Base-by-base conservation (phyloP, 30 jellyfish, hydroid and myxozoan genomes). In the Hydractinia echinata region DNA sequence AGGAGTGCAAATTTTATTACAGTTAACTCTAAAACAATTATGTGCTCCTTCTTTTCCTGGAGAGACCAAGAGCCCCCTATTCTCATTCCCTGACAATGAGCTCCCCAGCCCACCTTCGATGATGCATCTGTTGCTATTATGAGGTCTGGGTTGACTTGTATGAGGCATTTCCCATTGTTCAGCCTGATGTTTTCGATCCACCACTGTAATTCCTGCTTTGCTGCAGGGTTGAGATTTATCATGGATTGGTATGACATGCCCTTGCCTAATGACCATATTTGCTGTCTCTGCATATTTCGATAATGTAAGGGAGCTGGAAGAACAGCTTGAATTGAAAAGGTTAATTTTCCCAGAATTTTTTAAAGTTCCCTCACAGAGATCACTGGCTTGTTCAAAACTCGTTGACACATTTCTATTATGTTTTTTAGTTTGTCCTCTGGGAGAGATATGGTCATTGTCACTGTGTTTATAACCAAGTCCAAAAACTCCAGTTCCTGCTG, bases 381-480 rank as follows among this genome's bases (percentile, higher is more conserved):
- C 10, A 56, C n/a, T 56, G 68, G n/a, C 68, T 56, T 56, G 68
- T n/a, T 56, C 68, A 56, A 56, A 56, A 56, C n/a, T 56, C n/a
- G 68, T 56, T 56, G 68, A n/a, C 68, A 56, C 68, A 56, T 56
- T 56, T 56, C 68, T 56, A 56, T 56, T 56, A n/a, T 56, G n/a
- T 56, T 56, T n/a, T 56, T 56, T n/a, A 56, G n/a, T n/a, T n/a
- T n/a, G n/a, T n/a, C n/a, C n/a, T n/a, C n/a, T n/a, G n/a, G n/a
- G n/a, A n/a, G n/a, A n/a, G n/a, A 76, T 54, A 76, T 20, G 15
- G 49, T 50, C 84, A 76, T 76, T 44, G 53, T 50, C 81, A 39
- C 84, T 50, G 84, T 39, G 84, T 76, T 76, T 50, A 76, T 53
- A 10, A 7, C 54, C 21, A 51, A n/a, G 16, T 73, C 84, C 54